phyloP scores from a whole-genome alignment of 1,140 invertebrate genomes.

The Pseudomyrmex gracilis region DNA sequence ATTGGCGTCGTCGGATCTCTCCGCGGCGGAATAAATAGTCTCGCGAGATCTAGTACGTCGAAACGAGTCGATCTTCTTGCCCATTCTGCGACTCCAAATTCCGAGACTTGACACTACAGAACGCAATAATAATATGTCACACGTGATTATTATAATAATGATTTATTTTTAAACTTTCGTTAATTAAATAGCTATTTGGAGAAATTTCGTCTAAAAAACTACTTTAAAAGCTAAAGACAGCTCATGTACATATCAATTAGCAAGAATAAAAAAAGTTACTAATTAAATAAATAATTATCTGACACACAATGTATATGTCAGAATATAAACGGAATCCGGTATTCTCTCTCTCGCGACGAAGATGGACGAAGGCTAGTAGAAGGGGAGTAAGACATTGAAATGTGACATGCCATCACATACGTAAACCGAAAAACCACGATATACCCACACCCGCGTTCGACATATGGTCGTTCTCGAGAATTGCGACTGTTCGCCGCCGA shows the following conservation, averaged over 20 bases:
- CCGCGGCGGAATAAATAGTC: conserved; percentile 78
- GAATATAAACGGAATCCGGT: background rate
- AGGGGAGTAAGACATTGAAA: conserved; percentile 55
- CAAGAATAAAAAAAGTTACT: background rate
- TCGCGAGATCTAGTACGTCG: conserved; percentile 89
- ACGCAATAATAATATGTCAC: conserved; percentile 13
- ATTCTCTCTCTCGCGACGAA: too few species aligned
- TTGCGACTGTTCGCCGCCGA: background rate
- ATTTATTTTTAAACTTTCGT: too few species aligned
- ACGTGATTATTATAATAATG: too few species aligned
- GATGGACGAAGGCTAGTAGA: background rate
- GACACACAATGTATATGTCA: background rate
- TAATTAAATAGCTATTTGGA: too few species aligned
- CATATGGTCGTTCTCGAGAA: conserved; percentile 72
- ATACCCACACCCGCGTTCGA: conserved; percentile 68
- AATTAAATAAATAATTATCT: conserved; percentile 6
- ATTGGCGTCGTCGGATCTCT: conserved; percentile 70
- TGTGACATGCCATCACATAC: conserved; percentile 56
- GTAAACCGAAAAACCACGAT: conserved; percentile 63
- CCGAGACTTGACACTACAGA: conserved; percentile 87
- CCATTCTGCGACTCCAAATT: conserved; percentile 92
- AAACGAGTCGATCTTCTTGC: conserved; percentile 91
- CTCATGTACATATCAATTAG: background rate
- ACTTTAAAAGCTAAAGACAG: background rate
- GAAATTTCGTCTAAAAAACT: too few species aligned